Conservation (phyloP, 2,113 vertebrate genomes). For the Orycteropus afer region DNA sequence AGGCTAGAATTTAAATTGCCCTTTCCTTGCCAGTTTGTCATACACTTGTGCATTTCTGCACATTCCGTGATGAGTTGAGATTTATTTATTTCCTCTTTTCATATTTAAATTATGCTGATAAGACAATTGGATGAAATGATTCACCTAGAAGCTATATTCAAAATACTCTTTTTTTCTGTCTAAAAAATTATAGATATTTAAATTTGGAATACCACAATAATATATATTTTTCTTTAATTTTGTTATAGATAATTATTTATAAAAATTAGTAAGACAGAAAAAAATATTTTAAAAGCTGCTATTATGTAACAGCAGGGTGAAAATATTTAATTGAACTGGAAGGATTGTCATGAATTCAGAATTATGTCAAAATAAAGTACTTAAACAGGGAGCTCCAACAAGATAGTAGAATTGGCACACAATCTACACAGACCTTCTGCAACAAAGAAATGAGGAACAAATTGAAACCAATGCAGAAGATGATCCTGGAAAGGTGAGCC, state of each 20-base stretch:
- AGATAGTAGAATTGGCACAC: too few relatives aligned
- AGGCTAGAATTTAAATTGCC: neutral
- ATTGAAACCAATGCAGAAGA: too few relatives aligned
- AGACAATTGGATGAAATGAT: neutral
- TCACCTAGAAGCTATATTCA: neutral
- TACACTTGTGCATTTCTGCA: neutral
- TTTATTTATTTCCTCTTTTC: neutral
- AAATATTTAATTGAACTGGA: neutral
- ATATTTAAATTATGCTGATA: neutral
- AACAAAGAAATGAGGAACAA: too few relatives aligned
- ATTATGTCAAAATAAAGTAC: too few relatives aligned
- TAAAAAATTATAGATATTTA: neutral
- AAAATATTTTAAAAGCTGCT: neutral
- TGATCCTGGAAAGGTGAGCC: too few relatives aligned
- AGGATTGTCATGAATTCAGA: neutral
- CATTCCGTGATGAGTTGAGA: neutral
- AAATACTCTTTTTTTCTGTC: neutral
- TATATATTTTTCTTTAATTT: too few relatives aligned
- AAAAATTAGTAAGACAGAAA: neutral
- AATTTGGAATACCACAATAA: neutral
- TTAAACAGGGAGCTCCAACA: too few relatives aligned
- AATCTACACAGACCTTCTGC: too few relatives aligned
- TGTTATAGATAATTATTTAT: neutral
- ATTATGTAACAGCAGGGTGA: neutral
- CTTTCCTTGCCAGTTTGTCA: neutral